Evolutionary conservation across 1,140 invertebrate genomes (phyloP).

Genomic region (Panagrolaimus sp.): DNA sequence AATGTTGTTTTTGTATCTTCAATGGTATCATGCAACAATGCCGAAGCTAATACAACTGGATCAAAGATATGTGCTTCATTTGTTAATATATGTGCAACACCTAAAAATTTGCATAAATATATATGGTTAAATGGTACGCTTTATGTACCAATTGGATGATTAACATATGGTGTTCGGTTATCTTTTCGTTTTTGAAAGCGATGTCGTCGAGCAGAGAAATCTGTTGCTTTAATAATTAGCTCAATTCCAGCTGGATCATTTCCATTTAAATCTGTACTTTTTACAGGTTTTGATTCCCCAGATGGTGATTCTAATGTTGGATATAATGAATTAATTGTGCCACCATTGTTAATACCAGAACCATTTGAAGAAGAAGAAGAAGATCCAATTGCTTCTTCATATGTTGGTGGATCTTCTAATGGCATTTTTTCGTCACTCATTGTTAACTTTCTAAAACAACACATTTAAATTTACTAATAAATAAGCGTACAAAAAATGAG

Average conservation of each 20-base stretch:
- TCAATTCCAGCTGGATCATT: slow-evolving; percentile 23
- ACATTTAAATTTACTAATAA: too few relatives aligned
- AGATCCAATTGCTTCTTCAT: slow-evolving; percentile 16
- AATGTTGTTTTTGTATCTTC: slow-evolving; percentile 80
- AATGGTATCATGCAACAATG: slow-evolving; percentile 77
- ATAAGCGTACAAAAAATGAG: too few relatives aligned
- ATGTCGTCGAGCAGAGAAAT: slow-evolving; percentile 75
- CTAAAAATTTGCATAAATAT: slow-evolving; percentile 59
- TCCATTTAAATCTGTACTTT: not conserved
- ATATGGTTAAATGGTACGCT: too few relatives aligned
- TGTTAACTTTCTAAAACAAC: too few relatives aligned
- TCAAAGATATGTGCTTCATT: slow-evolving; percentile 68
- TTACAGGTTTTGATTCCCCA: not conserved
- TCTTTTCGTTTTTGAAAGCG: slow-evolving; percentile 69
- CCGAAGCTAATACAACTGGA: slow-evolving; percentile 68
- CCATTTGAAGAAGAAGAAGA: too few relatives aligned
- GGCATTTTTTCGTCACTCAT: not conserved
- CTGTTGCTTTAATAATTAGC: slow-evolving; percentile 61
- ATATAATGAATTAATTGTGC: slow-evolving; percentile 10
- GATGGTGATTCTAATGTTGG: slow-evolving; percentile 1
- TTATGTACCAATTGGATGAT: slow-evolving; percentile 71
- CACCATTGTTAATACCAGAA: not conserved
- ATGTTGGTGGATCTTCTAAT: slow-evolving; percentile 5
- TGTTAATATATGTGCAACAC: slow-evolving; percentile 72
- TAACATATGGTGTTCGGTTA: slow-evolving; percentile 73